Conservation (phyloP, 1,140 invertebrate genomes). For the Berghia stephanieae region DNA sequence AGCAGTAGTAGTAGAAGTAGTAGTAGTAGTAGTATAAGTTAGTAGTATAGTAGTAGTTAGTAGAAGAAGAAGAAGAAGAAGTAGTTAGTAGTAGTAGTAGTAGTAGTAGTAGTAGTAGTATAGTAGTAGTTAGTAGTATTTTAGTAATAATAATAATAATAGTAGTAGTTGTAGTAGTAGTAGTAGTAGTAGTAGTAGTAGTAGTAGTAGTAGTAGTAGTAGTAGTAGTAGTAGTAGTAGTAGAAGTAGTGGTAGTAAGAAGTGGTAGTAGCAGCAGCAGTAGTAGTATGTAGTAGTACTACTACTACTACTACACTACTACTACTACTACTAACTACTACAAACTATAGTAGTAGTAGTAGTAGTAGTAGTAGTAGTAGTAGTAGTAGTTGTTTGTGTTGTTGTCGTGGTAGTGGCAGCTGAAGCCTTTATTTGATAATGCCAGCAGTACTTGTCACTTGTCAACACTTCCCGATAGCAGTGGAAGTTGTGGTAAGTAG, state of each 20-base stretch:
- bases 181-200: conserved; percentile 9
- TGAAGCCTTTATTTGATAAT: too few species aligned
- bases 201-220: conserved; percentile 7
- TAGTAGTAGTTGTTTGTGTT: too few species aligned
- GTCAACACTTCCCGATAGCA: neutral
- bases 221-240: conserved; percentile 8
- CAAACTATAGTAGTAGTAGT: neutral
- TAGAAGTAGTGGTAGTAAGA: neutral
- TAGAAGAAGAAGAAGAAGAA: too few species aligned
- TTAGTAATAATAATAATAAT: neutral
- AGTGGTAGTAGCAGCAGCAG: conserved; percentile 10
- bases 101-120: neutral
- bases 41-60: too few species aligned
- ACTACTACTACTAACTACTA: too few species aligned
- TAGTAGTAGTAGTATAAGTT: too few species aligned
- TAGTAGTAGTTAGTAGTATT: too few species aligned
- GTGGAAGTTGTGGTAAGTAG: neutral
- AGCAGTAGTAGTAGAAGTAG: too few species aligned
- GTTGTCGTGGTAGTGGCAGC: too few species aligned
- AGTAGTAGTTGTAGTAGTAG: neutral
- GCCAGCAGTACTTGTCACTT: too few species aligned
- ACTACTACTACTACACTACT: too few species aligned
- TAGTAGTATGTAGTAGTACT: too few species aligned
- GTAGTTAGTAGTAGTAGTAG: neutral
- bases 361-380: neutral